A percentile compares a stretch with the other conserved stretches of the same genome.
Conservation (phyloP, 2,888 invertebrate genomes). For the Proisotoma minuta region DNA sequence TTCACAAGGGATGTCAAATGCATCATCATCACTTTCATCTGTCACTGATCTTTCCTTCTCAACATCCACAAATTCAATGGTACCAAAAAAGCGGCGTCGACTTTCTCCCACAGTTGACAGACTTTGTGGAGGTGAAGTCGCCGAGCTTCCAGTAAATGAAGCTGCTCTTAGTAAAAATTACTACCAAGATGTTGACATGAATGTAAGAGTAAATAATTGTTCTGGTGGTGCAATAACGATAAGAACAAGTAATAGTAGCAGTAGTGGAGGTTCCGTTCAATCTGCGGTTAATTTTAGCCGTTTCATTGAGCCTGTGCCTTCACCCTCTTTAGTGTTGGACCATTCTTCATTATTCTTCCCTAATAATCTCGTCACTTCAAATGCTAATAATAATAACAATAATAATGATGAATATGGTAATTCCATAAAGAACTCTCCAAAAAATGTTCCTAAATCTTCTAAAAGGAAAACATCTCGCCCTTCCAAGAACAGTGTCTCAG, state of each 20-base stretch:
- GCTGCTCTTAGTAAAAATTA: slow-evolving; percentile 23
- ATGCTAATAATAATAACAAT: neutral
- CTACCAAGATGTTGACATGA: slow-evolving; percentile 45
- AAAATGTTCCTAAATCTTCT: neutral
- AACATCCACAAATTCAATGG: slow-evolving; percentile 17
- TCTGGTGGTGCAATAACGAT: slow-evolving; percentile 46
- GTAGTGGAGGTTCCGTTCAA: slow-evolving; percentile 30
- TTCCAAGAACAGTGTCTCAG: neutral
- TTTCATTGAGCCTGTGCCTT: slow-evolving; percentile 27
- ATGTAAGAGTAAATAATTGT: slow-evolving; percentile 42
- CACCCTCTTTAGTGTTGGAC: slow-evolving; percentile 11
- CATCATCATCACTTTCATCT: slow-evolving; percentile 12
- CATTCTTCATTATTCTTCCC: neutral
- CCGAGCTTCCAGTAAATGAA: slow-evolving; percentile 39
- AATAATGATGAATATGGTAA: neutral
- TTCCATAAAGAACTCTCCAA: neutral
- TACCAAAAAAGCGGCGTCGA: slow-evolving; percentile 43
- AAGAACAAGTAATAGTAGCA: slow-evolving; percentile 31
- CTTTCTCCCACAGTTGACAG: slow-evolving; percentile 42
- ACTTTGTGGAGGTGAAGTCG: slow-evolving; percentile 44
- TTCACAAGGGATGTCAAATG: neutral
- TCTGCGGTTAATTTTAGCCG: slow-evolving; percentile 18
- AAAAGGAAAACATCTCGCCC: neutral
- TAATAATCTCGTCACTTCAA: too few relatives aligned
- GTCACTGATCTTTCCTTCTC: slow-evolving; percentile 5